Base-by-base conservation (phyloP, 1,140 invertebrate species). In the Neoseiulus cucumeris region DNA sequence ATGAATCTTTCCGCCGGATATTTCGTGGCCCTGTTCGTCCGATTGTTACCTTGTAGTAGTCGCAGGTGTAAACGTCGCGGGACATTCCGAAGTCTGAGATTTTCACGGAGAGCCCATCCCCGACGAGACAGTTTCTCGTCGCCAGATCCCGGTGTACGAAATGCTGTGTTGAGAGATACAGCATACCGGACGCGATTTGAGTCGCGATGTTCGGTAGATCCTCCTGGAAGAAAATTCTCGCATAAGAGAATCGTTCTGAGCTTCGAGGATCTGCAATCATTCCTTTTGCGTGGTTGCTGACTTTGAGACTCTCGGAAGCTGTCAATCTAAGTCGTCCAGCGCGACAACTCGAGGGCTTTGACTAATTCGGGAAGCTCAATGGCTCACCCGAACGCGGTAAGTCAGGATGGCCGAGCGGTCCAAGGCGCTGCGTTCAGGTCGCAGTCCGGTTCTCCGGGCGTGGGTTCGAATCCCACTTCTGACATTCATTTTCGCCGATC, bases 61-160 rank as follows among this genome's bases (percentile, higher is more conserved):
- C 89, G 71, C 86, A 87, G 0, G 87, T 90, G 76, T 92, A 91
- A 7, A 92, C 83, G 73, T 91, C 87, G 55, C 90, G 75, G 29
- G 88, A 89, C 83, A 92, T 86, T 18, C 90, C 89, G 74, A 93
- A 91, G 75, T 94, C 89, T 0, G 89, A 87, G 65, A 91, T 90
- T 79, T 92, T 94, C 0, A 91, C 86, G 0, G 80, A 76, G 2
- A 91, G 79, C 55, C 83, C 82, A 1, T 81, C 79, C 2, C 87
- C 86, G 1, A 95, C 87, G 0, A 94, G 77, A 72, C 91, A 91
- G 76, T 95, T 95, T 68, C 90, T 80, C 64, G 89, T 90, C 0
- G 91, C 89, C 28, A 95, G 75, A 75, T 95, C 91, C 66, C 89
- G 79, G 75, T 95, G 91, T 1, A 94, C 89, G 75, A 92, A 93